Evolutionary conservation across 1,140 invertebrate genomes (phyloP).

Genomic region (Latrodectus geometricus): DNA sequence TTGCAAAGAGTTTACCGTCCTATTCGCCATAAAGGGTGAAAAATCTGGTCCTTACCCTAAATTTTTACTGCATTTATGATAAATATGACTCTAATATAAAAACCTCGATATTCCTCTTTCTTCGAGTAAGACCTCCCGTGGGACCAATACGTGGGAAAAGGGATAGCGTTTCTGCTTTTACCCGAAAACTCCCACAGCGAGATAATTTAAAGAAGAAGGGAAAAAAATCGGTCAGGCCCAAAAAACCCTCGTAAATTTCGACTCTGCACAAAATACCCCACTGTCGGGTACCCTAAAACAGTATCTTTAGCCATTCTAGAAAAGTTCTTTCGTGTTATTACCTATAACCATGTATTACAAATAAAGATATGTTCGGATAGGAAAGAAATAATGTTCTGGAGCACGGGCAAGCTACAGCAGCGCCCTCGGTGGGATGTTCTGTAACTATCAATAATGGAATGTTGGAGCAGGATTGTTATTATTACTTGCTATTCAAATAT

Average conservation of each 20-base stretch:
- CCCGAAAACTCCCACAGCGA: not conserved
- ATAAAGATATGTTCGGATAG: slow-evolving; percentile 37
- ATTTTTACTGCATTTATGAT: slow-evolving; percentile 56
- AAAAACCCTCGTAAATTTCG: slow-evolving; percentile 45
- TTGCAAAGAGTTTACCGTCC: slow-evolving; percentile 4
- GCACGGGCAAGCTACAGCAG: not conserved
- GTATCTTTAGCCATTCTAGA: slow-evolving; percentile 40
- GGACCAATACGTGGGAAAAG: not conserved
- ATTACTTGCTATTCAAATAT: not conserved
- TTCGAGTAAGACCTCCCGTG: slow-evolving; percentile 13
- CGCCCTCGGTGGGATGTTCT: slow-evolving; percentile 21
- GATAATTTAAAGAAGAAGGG: not conserved
- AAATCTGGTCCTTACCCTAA: slow-evolving; percentile 36
- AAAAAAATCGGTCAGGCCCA: not conserved
- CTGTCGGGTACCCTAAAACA: slow-evolving; percentile 19
- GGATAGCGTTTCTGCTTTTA: slow-evolving; percentile 4
- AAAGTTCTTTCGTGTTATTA: slow-evolving; percentile 35
- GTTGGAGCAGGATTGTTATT: not conserved
- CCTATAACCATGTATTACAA: slow-evolving; percentile 56
- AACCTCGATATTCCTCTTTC: not conserved
- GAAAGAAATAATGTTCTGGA: not conserved
- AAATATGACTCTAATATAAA: slow-evolving; percentile 43
- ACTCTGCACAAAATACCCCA: slow-evolving; percentile 23
- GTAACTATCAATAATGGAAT: slow-evolving; percentile 5
- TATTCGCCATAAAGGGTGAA: slow-evolving; percentile 21